A percentile compares a stretch with the other conserved stretches of the same genome.
phyloP scores from a whole-genome alignment of 2,888 invertebrate species.

The Rotaria socialis region DNA sequence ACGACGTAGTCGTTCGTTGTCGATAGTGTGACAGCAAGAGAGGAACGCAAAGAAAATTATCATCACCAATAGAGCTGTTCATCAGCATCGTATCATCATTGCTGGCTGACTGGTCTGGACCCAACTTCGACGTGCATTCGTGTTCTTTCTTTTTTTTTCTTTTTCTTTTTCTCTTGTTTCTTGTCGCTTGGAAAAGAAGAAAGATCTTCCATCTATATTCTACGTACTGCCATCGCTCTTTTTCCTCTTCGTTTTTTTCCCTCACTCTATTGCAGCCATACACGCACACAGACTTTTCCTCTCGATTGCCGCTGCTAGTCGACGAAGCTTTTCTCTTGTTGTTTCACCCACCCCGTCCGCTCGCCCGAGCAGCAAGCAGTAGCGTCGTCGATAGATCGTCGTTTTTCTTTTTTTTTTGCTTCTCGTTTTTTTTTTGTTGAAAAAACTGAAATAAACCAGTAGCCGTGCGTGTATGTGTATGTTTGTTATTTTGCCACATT shows the following conservation, averaged over 20 bases:
- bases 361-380: slow-evolving; percentile 11
- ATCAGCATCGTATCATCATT: slow-evolving; percentile 20
- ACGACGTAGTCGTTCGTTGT: not conserved
- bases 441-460: slow-evolving; percentile 14
- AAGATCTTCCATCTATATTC: slow-evolving; percentile 13
- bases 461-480: not conserved
- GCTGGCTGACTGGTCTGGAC: not conserved
- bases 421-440: slow-evolving; percentile 24
- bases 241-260: slow-evolving; percentile 11
- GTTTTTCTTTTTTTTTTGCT: slow-evolving; percentile 26
- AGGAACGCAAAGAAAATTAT: slow-evolving; percentile 32
- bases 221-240: slow-evolving; percentile 9
- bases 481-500: slow-evolving; percentile 23
- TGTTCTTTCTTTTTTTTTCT: not conserved
- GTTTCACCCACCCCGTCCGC: slow-evolving; percentile 13
- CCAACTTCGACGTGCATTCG: not conserved
- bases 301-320: slow-evolving; percentile 13
- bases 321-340: slow-evolving; percentile 5
- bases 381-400: slow-evolving; percentile 1
- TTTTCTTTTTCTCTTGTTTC: not conserved
- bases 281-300: not conserved
- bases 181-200: not conserved
- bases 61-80: slow-evolving; percentile 21
- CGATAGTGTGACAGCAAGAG: not conserved
- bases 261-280: not conserved